Percentiles rank a stretch among this genome's conserved stretches.
phyloP scores from a whole-genome alignment of 2,888 invertebrate genomes.

The Alviniconcha strummeri region DNA sequence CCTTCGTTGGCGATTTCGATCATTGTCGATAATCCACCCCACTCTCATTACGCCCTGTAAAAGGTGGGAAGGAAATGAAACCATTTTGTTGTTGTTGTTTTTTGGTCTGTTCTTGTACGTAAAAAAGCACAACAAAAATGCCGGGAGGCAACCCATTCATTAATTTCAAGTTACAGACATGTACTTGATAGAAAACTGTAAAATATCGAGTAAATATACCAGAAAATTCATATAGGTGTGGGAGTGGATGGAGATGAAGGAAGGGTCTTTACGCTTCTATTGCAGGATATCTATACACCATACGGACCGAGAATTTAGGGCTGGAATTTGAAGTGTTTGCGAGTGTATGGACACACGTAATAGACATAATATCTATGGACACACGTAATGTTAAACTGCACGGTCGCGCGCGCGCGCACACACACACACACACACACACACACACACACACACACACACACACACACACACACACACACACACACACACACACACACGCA shows the following conservation, averaged over 20 bases:
- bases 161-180: no score
- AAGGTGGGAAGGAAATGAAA: not conserved
- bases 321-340: not conserved
- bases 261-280: not conserved
- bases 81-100: not conserved
- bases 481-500: slow-evolving; percentile 1
- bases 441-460: not conserved
- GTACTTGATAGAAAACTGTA: no score
- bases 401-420: not conserved
- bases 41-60: slow-evolving; percentile 20
- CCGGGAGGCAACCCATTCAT: no score
- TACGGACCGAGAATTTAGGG: not conserved
- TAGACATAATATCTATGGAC: not conserved
- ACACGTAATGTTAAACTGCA: no score
- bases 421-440: not conserved
- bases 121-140: no score
- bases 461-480: slow-evolving; percentile 3
- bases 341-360: not conserved
- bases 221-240: no score
- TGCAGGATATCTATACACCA: not conserved
- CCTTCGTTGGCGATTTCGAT: slow-evolving; percentile 24
- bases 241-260: not conserved
- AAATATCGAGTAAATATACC: no score
- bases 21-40: slow-evolving; percentile 16
- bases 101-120: no score